phyloP scores from a whole-genome alignment of 2,797 vertebrate species.

The Euthynnus affinis region DNA sequence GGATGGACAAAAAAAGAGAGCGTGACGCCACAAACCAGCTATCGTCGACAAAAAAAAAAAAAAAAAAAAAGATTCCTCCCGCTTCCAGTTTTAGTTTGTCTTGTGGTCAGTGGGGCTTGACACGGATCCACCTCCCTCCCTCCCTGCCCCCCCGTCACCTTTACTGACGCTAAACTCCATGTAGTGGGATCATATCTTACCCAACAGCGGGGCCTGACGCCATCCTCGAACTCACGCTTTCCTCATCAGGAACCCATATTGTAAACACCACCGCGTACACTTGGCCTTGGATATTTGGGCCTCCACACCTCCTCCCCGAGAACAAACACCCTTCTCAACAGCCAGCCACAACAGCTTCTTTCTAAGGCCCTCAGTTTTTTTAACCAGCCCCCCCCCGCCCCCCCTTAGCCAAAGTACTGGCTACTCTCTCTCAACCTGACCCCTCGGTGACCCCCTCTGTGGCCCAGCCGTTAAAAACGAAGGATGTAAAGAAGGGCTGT shows the following conservation, averaged over 20 bases:
- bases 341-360: slow-evolving; percentile 44
- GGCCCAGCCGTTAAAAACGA: slow-evolving; percentile 65
- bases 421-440: slow-evolving; percentile 79
- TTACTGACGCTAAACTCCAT: neutral
- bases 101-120: neutral
- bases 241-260: slow-evolving; percentile 56
- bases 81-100: slow-evolving; percentile 14
- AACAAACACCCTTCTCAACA: slow-evolving; percentile 49
- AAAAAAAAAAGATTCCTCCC: neutral
- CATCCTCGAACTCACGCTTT: slow-evolving; percentile 51
- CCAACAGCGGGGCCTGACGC: slow-evolving; percentile 10
- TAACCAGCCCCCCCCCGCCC: slow-evolving; percentile 1
- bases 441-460: slow-evolving; percentile 60
- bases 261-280: slow-evolving; percentile 45
- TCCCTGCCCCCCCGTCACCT: slow-evolving; percentile 3
- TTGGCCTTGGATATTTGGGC: slow-evolving; percentile 56
- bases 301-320: slow-evolving; percentile 33
- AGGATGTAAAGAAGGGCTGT: slow-evolving; percentile 69
- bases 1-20: slow-evolving; percentile 55
- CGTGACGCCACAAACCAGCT: slow-evolving; percentile 33
- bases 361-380: slow-evolving; percentile 22
- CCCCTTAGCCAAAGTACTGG: slow-evolving; percentile 1
- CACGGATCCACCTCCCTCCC: too few relatives aligned
- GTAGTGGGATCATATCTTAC: slow-evolving; percentile 58
- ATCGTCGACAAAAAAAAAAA: neutral